Evolutionary conservation across 2,113 vertebrate genomes (phyloP), one percentile per base, ranked within the genome.

Genomic region (Xiphophorus couchianus): DNA sequence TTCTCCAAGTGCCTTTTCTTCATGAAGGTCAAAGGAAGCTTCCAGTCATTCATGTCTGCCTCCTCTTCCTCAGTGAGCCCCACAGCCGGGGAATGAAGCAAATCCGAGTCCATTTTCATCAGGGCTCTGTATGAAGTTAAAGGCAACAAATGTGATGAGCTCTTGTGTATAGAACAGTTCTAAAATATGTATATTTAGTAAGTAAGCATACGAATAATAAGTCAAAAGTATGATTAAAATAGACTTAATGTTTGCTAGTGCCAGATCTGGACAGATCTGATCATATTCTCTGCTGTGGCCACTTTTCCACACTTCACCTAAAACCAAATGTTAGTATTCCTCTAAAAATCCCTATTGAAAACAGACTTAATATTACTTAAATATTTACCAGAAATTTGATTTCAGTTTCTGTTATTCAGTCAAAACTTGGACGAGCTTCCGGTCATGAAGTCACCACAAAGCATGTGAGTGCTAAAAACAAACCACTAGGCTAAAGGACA

Each of bases 1-100:
- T 99, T 99, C 94, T 99, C 98, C 1, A 95, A 96, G 84, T 99
- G 98, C n/a, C 98, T 94, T 51, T 99, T 99, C 90, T 99, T 99
- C 96, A 97, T 98, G 74, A 99, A 98, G 89, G 96, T 95, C 87
- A 97, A 89, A 3, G 96, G 96, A 84, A 97, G 88, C 82, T 96
- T 97, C 97, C 97, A 98, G 94, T 98, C 96, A 13, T 92, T 95
- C 93, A 96, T 94, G 92, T 97, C 96, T 0, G 94, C 93, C 86
- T 98, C 97, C 73, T 98, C 97, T 83, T 97, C 97, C 89, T 98
- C 97, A 4, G 95, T 93, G 0, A 97, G 94, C 79, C 96, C 96
- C 93, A 97, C 82, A 0, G 96, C 96, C 14, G 97, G 96, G 13
- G 96, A 96, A 86, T 95, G 95, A 64, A 95, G 87, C 86, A 97